Evolutionary conservation across 2,888 invertebrate genomes (phyloP), one percentile per base, ranked within the genome.

Genomic region (Balanococcus diminutus): DNA sequence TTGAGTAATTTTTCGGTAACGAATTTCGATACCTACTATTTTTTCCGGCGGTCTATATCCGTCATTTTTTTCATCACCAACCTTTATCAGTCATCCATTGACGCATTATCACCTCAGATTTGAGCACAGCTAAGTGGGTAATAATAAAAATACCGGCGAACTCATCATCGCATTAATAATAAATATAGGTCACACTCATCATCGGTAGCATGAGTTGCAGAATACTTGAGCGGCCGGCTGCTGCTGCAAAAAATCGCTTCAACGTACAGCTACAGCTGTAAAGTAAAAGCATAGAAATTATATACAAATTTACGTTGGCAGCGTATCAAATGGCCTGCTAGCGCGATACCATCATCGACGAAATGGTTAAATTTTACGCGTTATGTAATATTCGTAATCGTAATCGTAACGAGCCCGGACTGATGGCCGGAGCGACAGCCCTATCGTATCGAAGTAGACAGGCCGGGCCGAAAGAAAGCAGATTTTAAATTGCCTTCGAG

Each of bases 51-150:
- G n/a, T n/a, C n/a, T n/a, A n/a, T n/a, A n/a, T n/a, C n/a, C n/a
- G n/a, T n/a, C n/a, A n/a, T n/a, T n/a, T n/a, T n/a, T n/a, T n/a
- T n/a, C n/a, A n/a, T n/a, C n/a, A n/a, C n/a, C n/a, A n/a, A n/a
- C n/a, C n/a, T n/a, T n/a, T n/a, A n/a, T n/a, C n/a, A n/a, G 92
- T 25, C 96, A 92, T 0, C 95, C 94, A 2, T 92, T 95, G 88
- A 91, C 90, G 86, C 91, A 92, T 86, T 93, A 91, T 81, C 96
- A 91, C 94, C 95, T 97, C 36, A 36, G n/a, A n/a, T n/a, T n/a
- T 36, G 36, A 6, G 36, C 36, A 36, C 36, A 36, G 4, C 8
- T 36, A 51, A 4, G 51, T 51, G 14, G 4, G 14, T 19, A 51
- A 51, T 28, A 31, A 67, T 25, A 11, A 67, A 67, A 67, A 16